Conservation (phyloP, 2,113 vertebrate species). For the Apeltes quadracus region DNA sequence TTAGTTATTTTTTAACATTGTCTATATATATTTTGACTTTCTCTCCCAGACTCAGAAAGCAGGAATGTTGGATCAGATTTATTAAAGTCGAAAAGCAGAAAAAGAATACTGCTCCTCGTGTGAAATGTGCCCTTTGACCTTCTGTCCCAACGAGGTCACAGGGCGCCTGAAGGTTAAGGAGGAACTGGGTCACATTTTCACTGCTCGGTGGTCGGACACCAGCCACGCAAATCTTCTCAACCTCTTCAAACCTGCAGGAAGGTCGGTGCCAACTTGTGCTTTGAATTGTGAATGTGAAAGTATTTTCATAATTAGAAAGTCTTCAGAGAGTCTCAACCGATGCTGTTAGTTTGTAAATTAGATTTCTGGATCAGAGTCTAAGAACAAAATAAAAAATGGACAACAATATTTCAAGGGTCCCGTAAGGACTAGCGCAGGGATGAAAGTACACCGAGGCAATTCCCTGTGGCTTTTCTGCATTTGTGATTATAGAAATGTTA, state of each 20-base stretch:
- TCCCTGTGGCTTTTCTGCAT: no score
- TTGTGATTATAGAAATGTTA: no score
- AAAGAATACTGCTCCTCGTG: slow-evolving; percentile 10
- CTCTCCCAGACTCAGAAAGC: background rate
- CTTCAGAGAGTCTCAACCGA: no score
- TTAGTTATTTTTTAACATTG: background rate
- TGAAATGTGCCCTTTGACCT: slow-evolving; percentile 42
- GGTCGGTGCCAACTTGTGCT: background rate
- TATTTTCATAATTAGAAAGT: background rate
- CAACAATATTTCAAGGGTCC: no score
- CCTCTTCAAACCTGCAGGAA: background rate
- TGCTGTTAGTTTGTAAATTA: no score
- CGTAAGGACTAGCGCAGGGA: no score
- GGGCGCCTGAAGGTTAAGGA: slow-evolving; percentile 56
- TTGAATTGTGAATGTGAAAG: background rate
- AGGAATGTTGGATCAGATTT: background rate
- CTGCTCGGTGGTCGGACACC: slow-evolving; percentile 44
- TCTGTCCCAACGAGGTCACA: slow-evolving; percentile 45
- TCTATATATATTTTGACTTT: background rate
- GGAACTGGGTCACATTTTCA: slow-evolving; percentile 62
- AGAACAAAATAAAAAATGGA: no score
- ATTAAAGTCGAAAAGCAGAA: background rate
- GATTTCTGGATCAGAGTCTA: no score
- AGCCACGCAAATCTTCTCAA: slow-evolving; percentile 23
- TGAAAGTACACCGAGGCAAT: no score